These are phyloP conservation scores for Heliopora coerulea DNA, from an alignment of 92 coral and sea anemone genomes.

Conservation along the genomic window DNA sequence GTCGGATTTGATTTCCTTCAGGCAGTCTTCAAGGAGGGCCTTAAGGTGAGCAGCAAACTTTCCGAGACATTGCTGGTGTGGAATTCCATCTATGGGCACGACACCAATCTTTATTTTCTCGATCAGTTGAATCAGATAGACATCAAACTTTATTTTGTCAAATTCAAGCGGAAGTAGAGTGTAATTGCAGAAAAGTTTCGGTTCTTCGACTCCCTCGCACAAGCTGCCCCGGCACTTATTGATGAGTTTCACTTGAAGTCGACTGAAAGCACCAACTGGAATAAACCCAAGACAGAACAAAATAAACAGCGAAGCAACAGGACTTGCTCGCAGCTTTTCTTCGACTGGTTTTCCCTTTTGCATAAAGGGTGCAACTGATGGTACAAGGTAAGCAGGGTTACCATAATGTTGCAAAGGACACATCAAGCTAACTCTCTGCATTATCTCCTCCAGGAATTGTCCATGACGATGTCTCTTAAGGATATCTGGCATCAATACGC, in stretches of 20 bases:
- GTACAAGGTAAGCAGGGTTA: not conserved
- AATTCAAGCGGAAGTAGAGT: too few relatives aligned
- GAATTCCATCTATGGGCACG: too few relatives aligned
- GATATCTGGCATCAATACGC: conserved; percentile 16
- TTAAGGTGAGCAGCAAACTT: too few relatives aligned
- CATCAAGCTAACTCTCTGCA: too few relatives aligned
- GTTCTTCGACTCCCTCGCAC: not conserved
- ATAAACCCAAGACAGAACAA: conserved; percentile 37
- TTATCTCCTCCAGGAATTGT: conserved; percentile 44
- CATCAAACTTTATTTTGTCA: not conserved
- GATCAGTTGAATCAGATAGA: not conserved
- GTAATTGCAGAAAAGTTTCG: too few relatives aligned
- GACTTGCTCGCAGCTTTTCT: not conserved
- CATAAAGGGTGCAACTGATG: conserved; percentile 44
- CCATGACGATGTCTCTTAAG: conserved; percentile 37
- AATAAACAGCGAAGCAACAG: too few relatives aligned
- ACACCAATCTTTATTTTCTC: conserved; percentile 1
- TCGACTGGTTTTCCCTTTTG: not conserved
- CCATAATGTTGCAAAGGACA: conserved; percentile 34
- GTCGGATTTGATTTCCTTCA: too few relatives aligned
- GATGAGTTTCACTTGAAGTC: too few relatives aligned
- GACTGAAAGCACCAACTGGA: too few relatives aligned
- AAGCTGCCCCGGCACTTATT: conserved; percentile 27
- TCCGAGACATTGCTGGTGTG: too few relatives aligned
- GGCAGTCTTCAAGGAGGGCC: too few relatives aligned